These are phyloP conservation scores for Microplitis mediator DNA, from an alignment of 1,140 invertebrate genomes.

Conservation along the genomic window DNA sequence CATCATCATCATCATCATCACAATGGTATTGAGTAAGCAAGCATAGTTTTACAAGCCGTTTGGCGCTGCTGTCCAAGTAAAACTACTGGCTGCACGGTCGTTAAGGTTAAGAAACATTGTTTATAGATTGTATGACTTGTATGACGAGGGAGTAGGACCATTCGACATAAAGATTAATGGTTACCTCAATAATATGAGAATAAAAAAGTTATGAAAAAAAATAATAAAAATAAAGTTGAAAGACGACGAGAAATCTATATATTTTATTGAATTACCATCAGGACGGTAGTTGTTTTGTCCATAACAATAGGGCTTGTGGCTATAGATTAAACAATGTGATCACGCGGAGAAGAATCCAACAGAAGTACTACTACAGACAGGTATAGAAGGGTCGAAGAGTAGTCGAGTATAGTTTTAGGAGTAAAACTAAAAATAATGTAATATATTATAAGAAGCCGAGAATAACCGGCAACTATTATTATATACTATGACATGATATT, in stretches of 20 bases:
- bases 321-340: slow-evolving; percentile 24
- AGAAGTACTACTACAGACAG: too few relatives aligned
- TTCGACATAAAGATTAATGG: slow-evolving; percentile 32
- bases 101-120: slow-evolving; percentile 31
- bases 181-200: neutral
- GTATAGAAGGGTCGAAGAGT: neutral
- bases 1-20: neutral
- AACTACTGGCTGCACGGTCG: slow-evolving; percentile 18
- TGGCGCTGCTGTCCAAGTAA: neutral
- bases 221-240: neutral
- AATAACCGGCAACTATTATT: neutral
- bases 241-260: slow-evolving; percentile 10
- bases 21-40: neutral
- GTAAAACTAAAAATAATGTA: neutral
- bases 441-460: too few relatives aligned
- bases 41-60: neutral
- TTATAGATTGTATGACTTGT: slow-evolving; percentile 28
- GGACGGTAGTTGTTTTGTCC: neutral
- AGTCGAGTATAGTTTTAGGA: neutral
- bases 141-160: neutral
- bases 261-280: slow-evolving; percentile 30
- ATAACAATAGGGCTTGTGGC: slow-evolving; percentile 27
- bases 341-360: slow-evolving; percentile 10
- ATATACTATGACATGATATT: neutral
- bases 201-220: neutral